Base-by-base conservation (phyloP, 2,888 invertebrate genomes). In the Cheilosia urbana region DNA sequence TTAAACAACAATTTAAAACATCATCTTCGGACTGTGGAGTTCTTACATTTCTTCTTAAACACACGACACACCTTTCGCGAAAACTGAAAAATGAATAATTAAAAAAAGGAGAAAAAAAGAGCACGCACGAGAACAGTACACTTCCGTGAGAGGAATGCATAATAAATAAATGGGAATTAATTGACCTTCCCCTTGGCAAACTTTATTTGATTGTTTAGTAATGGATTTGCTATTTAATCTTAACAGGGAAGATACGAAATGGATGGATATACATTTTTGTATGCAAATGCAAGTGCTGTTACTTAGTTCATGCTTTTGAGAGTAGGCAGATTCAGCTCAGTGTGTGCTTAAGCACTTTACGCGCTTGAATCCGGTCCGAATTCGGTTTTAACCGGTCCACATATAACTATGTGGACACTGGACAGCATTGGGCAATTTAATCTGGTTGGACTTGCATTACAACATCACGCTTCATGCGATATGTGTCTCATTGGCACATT, bases 1-100 rank as follows among this genome's bases (percentile, higher is more conserved):
- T 55, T 19, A 4, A 7, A 42, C 55, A 45, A 55, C 55, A 42
- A 55, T 47, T 45, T 40, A 27, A 37, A n/a, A 11, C 51, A 66
- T 66, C 51, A 66, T 66, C 53, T 66, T 17, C 42, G 24, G 40
- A 4, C 53, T 66, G 24, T 53, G 24, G 40, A 4, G 13, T 34
- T n/a, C 17, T 47, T 47, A n/a, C n/a, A 13, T 45, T 30, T 65
- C 4, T 34, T 65, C n/a, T 53, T 6, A 37, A n/a, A n/a, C n/a
- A n/a, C n/a, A n/a, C n/a, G n/a, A 51, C 66, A 17, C 66, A 66
- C 66, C 66, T 66, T 66, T 53, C 40, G 13, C 63, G 19, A 63
- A 53, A 19, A 66, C n/a, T 53, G 53, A 5, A 21, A 53, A 66
- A 66, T 66, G 27, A 66, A 66, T 66, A 17, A 53, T 66, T 66